Evolutionary conservation across 1,140 invertebrate species (phyloP), one percentile per base, ranked within the genome.

Genomic region (Ceratosolen fusciceps): DNA sequence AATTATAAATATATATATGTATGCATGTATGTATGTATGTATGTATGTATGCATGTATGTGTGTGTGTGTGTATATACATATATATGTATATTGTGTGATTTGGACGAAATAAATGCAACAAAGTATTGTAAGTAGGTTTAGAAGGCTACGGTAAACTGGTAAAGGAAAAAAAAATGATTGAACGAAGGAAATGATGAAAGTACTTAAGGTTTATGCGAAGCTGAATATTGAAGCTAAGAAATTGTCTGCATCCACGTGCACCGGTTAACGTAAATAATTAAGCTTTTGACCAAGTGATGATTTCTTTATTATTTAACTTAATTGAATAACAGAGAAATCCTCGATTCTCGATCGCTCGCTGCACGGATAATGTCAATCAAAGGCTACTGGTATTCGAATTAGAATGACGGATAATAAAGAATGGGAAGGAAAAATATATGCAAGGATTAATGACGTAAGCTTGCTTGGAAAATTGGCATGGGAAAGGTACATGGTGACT

Each of bases 1-100:
- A 81, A 79, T 82, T 82, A 73, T 79, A 77, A 77, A 79, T 77
- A 76, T 80, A 82, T 83, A 79, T 81, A 78, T 65, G 81, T 54
- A 77, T 65, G 76, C 24, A 75, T 43, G 67, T 71, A 79, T 70
- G 70, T 43, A 43, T 58, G 16, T 16, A 47, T 16, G 16, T 16
- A 47, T 80, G 73, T 77, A 76, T 71, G 73, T 74, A 76, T 79
- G 80, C 81, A 79, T 80, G 75, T 65, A 82, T 60, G 74, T 70
- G 74, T 39, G 70, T 43, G 60, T 74, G 75, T 74, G 70, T 52
- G 24, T 67, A n/a, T n/a, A n/a, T n/a, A n/a, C n/a, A n/a, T n/a
- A n/a, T n/a, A n/a, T n/a, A n/a, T 54, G 80, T 74, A 75, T 58
- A 34, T 60, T 37, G 75, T 73, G 72, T 34, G 29, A 76, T 72